Base-by-base conservation (phyloP, 2,888 invertebrate genomes). In the Dinocampus coccinellae region DNA sequence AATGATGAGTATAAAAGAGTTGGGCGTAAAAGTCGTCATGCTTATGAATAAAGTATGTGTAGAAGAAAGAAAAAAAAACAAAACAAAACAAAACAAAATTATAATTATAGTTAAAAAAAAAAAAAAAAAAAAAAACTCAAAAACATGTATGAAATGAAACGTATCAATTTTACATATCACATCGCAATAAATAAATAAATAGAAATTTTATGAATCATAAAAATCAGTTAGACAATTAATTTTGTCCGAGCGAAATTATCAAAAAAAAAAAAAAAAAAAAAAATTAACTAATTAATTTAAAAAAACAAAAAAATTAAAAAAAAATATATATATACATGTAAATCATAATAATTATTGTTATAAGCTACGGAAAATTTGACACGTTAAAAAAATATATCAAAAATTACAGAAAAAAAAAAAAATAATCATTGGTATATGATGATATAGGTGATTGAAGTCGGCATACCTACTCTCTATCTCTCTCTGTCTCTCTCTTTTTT, bases 391-490 rank as follows among this genome's bases (percentile, higher is more conserved):
- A 4, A 16, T 47, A 42, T n/a, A 63, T 63, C 29, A 26, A 26
- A 47, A 29, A n/a, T 33, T 3, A 33, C 26, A 55, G 53, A 55
- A 53, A 73, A 66, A 61, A 66, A 69, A 65, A 66, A 61, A 73
- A 74, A 74, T 60, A 47, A 52, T 68, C 57, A 68, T 29, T 42
- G 16, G 34, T 39, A 60, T 67, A 47, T 63, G 22, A 69, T 65
- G 52, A 33, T 69, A 61, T 61, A 26, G 63, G 57, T 68, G 61
- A 71, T 63, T 34, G 36, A 36, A 33, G 61, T 66, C 68, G 73
- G 70, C 65, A 70, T 75, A 47, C 47, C 16, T 16, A 7, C 16
- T 20, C 47, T 16, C 47, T 47, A 7, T 47, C 16, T 42, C 16
- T 42, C 36, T 36, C 36, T n/a, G n/a, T n/a, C n/a, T n/a, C 16